Conservation (phyloP, 2,113 vertebrate species). For the Centropus unirufus region DNA sequence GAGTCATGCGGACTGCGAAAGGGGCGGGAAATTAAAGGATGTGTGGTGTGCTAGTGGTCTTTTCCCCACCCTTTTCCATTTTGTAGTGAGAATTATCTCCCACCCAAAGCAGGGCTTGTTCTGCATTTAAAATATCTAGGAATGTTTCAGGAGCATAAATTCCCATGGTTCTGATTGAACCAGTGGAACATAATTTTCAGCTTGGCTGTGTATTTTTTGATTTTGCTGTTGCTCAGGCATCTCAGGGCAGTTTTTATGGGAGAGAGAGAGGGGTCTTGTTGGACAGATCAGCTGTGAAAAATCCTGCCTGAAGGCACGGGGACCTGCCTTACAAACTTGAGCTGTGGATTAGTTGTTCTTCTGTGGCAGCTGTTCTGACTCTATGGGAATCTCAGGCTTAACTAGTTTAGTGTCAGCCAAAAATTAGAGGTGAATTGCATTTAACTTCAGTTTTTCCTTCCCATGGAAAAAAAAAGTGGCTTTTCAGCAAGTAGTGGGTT, state of each 20-base stretch:
- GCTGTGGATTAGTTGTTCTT: background rate
- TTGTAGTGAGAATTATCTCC: background rate
- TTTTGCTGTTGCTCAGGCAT: background rate
- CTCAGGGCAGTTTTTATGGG: background rate
- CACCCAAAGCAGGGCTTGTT: background rate
- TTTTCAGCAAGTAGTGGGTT: background rate
- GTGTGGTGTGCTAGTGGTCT: background rate
- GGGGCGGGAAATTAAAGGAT: fast-evolving
- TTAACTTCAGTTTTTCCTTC: background rate
- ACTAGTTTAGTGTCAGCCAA: background rate
- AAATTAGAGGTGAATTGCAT: background rate
- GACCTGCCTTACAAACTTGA: background rate
- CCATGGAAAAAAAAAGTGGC: fast-evolving
- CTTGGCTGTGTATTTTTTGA: background rate
- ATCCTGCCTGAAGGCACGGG: background rate
- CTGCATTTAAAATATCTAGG: background rate
- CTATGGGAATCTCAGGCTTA: background rate
- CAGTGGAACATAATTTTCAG: background rate
- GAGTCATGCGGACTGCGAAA: fast-evolving
- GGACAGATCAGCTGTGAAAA: background rate
- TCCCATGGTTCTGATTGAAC: background rate
- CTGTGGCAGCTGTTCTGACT: background rate
- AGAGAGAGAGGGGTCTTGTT: background rate
- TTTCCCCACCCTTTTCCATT: fast-evolving
- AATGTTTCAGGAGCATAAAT: fast-evolving